Base-by-base conservation (phyloP, 2,797 vertebrate species). In the Zenarchopterus dispar region DNA sequence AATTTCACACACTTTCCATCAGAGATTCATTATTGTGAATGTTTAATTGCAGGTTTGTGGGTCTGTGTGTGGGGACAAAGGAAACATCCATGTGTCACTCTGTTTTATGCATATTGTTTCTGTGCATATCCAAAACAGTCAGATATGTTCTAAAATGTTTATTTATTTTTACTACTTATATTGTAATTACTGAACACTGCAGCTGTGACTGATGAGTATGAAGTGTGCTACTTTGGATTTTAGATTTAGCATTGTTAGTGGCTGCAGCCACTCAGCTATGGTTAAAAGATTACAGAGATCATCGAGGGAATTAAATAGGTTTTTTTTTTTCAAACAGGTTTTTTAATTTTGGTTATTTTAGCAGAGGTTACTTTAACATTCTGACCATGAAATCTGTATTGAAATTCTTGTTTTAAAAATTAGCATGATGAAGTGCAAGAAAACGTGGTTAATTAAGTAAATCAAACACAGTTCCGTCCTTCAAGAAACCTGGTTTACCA, bases 1-100 rank as follows among this genome's bases (percentile, higher is more conserved):
- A 67, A 43, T 79, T 88, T 84, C 57, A 51, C 69, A 52, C 8
- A 6, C 60, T 81, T 85, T 87, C 81, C 54, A 80, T 76, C 50
- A 65, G 62, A 67, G 48, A 51, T 75, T 68, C 48, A 21, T 78
- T 75, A 74, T 71, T 82, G 61, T 70, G 50, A 64, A 66, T 65
- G 67, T 80, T 78, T 84, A 80, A 85, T 83, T 86, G 4, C 36
- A 39, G 36, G 49, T 73, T 59, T 24, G 46, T 60, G 42, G 0
- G 36, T 42, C 22, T 45, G 13, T 57, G 43, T 62, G 51, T 73
- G 60, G 2, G 6, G 15, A 8, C 41, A 51, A 50, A 36, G 19
- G 59, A 44, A 18, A 47, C 3, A 31, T 39, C 44, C 54, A 51
- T 51, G 62, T 75, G 74, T 64, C n/a, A 33, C 8, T 53, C 39